A percentile compares a stretch with the other conserved stretches of the same genome.
Evolutionary conservation across 2,888 invertebrate species (phyloP).

Genomic region (Lepidocyrtoides sp.): DNA sequence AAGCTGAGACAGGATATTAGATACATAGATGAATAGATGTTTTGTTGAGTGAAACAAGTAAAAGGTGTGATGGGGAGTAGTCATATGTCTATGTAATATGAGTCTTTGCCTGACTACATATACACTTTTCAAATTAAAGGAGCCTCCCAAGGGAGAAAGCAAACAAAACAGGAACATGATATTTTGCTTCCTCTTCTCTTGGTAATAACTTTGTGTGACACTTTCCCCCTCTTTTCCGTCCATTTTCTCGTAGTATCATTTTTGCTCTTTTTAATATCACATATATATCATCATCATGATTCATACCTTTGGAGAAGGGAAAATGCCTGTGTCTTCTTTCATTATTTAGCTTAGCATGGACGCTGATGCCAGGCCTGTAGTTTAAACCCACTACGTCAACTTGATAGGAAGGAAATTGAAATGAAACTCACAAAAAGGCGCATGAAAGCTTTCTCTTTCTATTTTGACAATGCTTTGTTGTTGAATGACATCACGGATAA

Average conservation of each 20-base stretch:
- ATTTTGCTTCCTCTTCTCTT: not conserved
- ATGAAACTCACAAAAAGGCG: not conserved
- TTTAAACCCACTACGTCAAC: no score
- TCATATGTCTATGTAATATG: not conserved
- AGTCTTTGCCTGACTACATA: conserved; percentile 10
- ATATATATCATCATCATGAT: not conserved
- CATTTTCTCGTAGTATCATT: no score
- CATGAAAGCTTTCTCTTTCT: not conserved
- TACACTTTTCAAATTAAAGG: conserved; percentile 53
- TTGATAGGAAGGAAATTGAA: conserved; percentile 25
- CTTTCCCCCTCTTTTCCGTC: not conserved
- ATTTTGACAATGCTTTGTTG: no score
- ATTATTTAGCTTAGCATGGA: not conserved
- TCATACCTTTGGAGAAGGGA: not conserved
- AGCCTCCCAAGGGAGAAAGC: conserved; percentile 64
- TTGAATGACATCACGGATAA: no score
- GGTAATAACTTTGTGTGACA: conserved; percentile 55
- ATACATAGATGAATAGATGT: not conserved
- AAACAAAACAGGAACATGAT: conserved; percentile 24
- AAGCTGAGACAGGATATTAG: no score
- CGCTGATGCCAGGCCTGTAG: not conserved
- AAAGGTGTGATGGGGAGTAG: no score
- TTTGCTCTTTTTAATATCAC: no score
- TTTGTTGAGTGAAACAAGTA: not conserved
- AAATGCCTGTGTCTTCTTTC: not conserved